A percentile compares a stretch with the other conserved stretches of the same genome.
These are phyloP conservation scores for Hybognathus amarus DNA, from an alignment of 2,797 vertebrate species.

Conservation along the genomic window DNA sequence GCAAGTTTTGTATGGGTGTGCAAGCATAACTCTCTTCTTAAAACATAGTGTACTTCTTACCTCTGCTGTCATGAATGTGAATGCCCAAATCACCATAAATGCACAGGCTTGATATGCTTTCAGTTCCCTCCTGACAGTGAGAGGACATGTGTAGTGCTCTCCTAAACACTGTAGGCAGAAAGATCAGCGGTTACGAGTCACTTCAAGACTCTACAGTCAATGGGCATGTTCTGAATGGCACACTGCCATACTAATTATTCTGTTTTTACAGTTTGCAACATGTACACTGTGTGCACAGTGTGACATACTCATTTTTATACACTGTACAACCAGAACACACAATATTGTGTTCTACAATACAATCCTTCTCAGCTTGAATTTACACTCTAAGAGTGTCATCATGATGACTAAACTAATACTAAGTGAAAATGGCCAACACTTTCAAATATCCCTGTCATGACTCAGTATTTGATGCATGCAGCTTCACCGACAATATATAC, in stretches of 20 bases:
- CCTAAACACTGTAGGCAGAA: constrained; percentile 12
- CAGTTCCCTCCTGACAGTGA: constrained; percentile 25
- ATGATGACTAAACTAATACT: neutral
- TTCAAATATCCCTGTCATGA: neutral
- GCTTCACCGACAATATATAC: neutral
- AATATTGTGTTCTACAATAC: neutral
- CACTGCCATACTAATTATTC: constrained; percentile 5
- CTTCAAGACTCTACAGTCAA: constrained; percentile 30
- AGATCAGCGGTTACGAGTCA: neutral
- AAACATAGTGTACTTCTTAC: neutral
- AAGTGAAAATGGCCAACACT: neutral
- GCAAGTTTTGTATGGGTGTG: neutral
- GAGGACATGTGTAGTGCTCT: constrained; percentile 16
- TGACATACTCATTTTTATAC: neutral
- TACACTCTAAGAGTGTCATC: neutral
- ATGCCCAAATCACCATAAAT: neutral
- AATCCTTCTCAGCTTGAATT: neutral
- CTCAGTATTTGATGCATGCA: neutral
- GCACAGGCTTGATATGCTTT: constrained; percentile 12
- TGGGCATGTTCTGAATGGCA: constrained; percentile 18
- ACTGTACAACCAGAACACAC: neutral
- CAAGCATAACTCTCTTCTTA: neutral
- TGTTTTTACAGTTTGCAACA: constrained; percentile 29
- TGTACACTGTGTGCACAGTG: neutral
- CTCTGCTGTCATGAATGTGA: constrained; percentile 7